Evolutionary conservation across 2,888 invertebrate genomes (phyloP), one percentile per base, ranked within the genome.

Genomic region (Drosophila neoperkinsi): DNA sequence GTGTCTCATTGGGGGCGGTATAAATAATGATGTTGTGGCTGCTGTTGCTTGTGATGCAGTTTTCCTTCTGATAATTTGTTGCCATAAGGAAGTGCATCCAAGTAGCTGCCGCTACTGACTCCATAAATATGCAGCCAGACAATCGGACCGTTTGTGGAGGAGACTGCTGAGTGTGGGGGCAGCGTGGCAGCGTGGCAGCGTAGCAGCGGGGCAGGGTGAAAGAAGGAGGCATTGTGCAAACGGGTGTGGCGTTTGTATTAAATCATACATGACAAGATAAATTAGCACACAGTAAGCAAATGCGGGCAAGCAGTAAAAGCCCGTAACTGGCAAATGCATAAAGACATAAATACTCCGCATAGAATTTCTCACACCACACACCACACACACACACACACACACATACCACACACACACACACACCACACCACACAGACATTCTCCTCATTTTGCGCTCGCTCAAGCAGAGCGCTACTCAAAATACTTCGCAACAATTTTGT

Each of bases 201-300:
- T 28, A 3, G 25, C 25, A 16, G 16, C 13, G 16, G 18, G 18
- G 38, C 16, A 36, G 41, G 11, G 41, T 10, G 41, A n/a, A n/a
- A 16, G 13, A 16, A 18, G n/a, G 28, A 13, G 30, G 28, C n/a
- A 25, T 31, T 53, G 55, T 50, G 68, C 49, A 65, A 64, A 59
- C 57, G 80, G 66, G 73, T 58, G 56, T 61, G 73, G 59, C 53
- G 30, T n/a, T 9, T 36, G 60, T 68, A 69, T 79, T 85, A 82
- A 84, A 84, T 89, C 87, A 84, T 81, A 74, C 68, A 73, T 74
- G 84, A 86, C 82, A 86, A 76, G 82, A 89, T 80, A 87, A 85
- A 85, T 85, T 82, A 89, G 83, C 67, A 71, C 59, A 56, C 70
- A 75, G 50, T 50, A 61, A 56, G 64, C 59, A 70, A 59, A 56